Evolutionary conservation across 2,797 vertebrate genomes (phyloP).

Genomic region (Todus mexicanus): DNA sequence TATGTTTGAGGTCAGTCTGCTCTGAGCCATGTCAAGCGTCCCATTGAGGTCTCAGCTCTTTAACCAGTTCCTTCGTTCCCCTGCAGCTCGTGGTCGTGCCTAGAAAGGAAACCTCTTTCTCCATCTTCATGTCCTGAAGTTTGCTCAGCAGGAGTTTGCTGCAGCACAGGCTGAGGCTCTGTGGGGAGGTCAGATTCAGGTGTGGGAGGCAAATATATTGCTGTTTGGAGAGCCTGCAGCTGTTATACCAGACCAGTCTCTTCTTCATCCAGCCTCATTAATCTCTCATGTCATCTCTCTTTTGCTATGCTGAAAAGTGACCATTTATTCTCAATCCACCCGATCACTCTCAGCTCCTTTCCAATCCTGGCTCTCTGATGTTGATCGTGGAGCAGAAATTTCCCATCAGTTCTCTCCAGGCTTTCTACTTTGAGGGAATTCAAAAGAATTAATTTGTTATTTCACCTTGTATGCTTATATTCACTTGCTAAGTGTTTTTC

Average conservation of each 20-base stretch:
- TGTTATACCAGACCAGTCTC: neutral
- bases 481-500: neutral
- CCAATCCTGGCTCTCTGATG: neutral
- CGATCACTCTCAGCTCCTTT: neutral
- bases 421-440: neutral
- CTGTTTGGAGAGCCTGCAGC: neutral
- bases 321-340: neutral
- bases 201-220: neutral
- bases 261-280: neutral
- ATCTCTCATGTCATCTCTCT: neutral
- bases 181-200: neutral
- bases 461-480: neutral
- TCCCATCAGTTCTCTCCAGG: neutral
- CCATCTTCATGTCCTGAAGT: neutral
- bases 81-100: neutral
- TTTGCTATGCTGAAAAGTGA: neutral
- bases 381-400: neutral
- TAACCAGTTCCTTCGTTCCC: neutral
- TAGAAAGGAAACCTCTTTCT: neutral
- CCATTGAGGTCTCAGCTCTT: neutral
- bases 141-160: neutral
- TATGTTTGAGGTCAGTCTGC: slow-evolving; percentile 3
- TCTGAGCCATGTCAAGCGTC: neutral
- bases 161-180: neutral
- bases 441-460: neutral